Conservation (phyloP, 1,140 invertebrate genomes). For the Camponotus floridanus region DNA sequence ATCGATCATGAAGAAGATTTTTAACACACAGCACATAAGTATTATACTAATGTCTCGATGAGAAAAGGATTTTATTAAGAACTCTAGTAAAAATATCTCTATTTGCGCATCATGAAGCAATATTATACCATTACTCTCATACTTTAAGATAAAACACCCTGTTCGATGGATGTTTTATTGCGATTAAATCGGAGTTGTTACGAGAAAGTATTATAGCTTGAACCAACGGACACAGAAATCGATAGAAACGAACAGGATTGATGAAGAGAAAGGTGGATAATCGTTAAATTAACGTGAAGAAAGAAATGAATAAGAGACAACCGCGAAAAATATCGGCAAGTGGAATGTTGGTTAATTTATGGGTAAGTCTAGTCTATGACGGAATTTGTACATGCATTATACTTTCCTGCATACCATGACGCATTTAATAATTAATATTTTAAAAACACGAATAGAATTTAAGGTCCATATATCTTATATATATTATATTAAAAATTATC, state of each 20-base stretch:
- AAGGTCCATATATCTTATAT: neutral
- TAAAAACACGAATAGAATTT: neutral
- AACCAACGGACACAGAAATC: constrained; percentile 38
- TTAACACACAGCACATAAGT: neutral
- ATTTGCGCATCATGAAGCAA: neutral
- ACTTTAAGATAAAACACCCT: neutral
- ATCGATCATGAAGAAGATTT: neutral
- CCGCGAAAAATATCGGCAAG: constrained; percentile 56
- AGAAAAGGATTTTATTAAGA: neutral
- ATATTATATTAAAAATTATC: neutral
- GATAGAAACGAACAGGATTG: constrained; percentile 51
- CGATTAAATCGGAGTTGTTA: constrained; percentile 37
- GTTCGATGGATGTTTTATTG: constrained; percentile 35
- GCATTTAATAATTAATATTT: constrained; percentile 1
- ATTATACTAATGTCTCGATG: neutral
- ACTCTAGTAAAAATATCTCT: neutral
- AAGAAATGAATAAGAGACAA: constrained; percentile 41
- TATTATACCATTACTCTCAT: neutral
- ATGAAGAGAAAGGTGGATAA: constrained; percentile 60
- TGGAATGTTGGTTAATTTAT: constrained; percentile 65
- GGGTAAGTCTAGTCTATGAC: constrained; percentile 10
- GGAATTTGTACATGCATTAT: constrained; percentile 32
- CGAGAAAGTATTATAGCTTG: constrained; percentile 47
- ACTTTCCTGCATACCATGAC: constrained; percentile 12
- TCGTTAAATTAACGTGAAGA: constrained; percentile 8